Conservation (phyloP, 2,113 vertebrate genomes). For the Oceanites oceanicus region DNA sequence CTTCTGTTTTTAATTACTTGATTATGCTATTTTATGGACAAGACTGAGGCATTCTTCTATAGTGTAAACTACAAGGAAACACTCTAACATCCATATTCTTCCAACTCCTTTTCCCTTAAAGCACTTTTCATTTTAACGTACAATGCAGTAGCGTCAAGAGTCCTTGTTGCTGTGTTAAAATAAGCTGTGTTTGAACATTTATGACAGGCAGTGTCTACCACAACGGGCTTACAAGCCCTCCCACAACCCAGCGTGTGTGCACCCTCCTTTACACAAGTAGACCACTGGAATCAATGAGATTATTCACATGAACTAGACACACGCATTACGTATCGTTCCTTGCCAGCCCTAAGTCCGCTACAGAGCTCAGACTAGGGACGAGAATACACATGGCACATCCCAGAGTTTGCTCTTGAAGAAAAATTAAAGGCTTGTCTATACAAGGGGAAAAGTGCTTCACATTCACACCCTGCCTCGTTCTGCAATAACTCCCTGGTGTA, state of each 20-base stretch:
- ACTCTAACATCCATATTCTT: neutral
- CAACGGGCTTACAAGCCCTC: rapidly evolving
- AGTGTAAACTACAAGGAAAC: neutral
- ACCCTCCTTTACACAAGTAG: neutral
- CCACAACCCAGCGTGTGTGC: rapidly evolving
- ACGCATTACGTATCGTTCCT: rapidly evolving
- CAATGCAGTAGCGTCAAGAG: rapidly evolving
- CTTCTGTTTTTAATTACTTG: neutral
- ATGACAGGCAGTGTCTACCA: neutral
- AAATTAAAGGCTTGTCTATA: neutral
- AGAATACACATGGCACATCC: neutral
- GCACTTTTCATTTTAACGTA: neutral
- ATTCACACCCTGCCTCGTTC: neutral
- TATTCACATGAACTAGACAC: neutral
- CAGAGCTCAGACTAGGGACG: neutral
- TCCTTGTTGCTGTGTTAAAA: rapidly evolving
- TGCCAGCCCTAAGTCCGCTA: neutral
- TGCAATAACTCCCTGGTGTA: neutral
- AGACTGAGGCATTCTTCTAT: neutral
- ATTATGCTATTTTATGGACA: neutral
- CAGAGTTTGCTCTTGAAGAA: neutral
- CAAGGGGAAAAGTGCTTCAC: neutral
- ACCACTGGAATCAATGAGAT: neutral
- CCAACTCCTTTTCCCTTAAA: neutral
- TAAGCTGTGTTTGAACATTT: rapidly evolving